Percentiles rank a stretch among this genome's conserved stretches.
Conservation (phyloP, 2,888 invertebrate genomes). For the Himalopsyche kuldschensis region DNA sequence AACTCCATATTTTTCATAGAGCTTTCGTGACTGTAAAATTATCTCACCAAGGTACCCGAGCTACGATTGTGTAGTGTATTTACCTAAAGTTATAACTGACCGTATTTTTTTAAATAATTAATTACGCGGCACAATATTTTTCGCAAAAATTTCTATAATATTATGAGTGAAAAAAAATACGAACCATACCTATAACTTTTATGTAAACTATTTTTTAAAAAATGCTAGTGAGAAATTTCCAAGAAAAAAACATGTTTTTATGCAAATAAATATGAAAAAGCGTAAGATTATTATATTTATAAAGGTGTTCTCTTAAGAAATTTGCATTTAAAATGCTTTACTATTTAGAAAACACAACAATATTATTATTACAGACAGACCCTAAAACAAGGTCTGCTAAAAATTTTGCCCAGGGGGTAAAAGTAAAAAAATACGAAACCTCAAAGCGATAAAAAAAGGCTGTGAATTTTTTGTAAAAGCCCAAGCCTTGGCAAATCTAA, state of each 20-base stretch:
- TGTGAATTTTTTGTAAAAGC: not conserved
- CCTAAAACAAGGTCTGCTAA: not conserved
- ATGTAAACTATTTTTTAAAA: no score
- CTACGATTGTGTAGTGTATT: no score
- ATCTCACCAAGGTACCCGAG: no score
- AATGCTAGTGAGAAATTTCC: no score
- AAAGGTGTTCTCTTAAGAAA: not conserved
- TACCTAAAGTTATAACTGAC: no score
- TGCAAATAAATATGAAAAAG: not conserved
- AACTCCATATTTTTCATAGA: no score
- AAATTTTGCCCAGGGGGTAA: not conserved
- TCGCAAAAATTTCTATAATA: no score
- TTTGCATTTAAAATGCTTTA: not conserved
- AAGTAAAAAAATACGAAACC: not conserved
- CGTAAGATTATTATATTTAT: not conserved
- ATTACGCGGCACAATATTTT: no score
- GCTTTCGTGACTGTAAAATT: no score
- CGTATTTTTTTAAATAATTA: no score
- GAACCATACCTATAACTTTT: no score
- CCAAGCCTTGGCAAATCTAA: not conserved
- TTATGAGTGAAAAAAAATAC: no score
- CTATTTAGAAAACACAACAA: not conserved
- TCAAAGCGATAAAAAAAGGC: not conserved
- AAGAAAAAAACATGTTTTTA: not conserved
- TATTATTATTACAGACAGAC: not conserved